Percentiles rank a stretch among this genome's conserved stretches.
Evolutionary conservation across 2,113 vertebrate species (phyloP).

Genomic region (Centrocercus urophasianus): DNA sequence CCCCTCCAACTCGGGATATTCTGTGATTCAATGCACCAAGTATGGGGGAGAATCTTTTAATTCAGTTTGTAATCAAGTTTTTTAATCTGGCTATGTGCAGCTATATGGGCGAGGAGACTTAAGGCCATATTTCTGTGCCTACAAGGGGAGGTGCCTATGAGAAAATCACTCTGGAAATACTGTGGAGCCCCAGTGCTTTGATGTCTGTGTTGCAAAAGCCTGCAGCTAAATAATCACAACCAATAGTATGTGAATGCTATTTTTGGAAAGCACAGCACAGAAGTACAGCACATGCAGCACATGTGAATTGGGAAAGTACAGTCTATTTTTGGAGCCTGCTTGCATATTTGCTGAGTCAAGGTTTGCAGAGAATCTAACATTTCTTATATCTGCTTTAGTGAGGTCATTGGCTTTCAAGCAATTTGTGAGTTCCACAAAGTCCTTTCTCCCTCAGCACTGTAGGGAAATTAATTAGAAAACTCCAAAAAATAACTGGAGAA

Average conservation of each 20-base stretch:
- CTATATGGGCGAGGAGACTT: background rate
- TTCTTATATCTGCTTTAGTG: constrained; percentile 7
- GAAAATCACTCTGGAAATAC: constrained; percentile 25
- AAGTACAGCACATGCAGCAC: constrained; percentile 55
- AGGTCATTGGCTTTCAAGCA: background rate
- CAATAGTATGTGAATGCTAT: constrained; percentile 21
- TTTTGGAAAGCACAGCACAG: constrained; percentile 48
- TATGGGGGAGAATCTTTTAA: background rate
- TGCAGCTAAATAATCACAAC: constrained; percentile 19
- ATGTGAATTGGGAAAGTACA: constrained; percentile 52
- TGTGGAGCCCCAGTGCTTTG: background rate
- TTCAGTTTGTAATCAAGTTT: background rate
- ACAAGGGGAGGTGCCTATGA: background rate
- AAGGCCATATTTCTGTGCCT: constrained; percentile 49
- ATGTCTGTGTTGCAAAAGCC: background rate
- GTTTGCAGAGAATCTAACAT: constrained; percentile 14
- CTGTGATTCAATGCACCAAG: background rate
- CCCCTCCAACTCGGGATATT: background rate
- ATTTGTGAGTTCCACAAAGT: background rate
- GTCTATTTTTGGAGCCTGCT: constrained; percentile 63
- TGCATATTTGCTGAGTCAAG: constrained; percentile 71
- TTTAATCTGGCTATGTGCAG: background rate
- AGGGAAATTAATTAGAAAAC: background rate
- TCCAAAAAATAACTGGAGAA: background rate
- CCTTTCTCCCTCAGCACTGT: background rate